These are phyloP conservation scores for Pycnonotus jocosus DNA, from an alignment of 2,113 vertebrate species.

Conservation along the genomic window DNA sequence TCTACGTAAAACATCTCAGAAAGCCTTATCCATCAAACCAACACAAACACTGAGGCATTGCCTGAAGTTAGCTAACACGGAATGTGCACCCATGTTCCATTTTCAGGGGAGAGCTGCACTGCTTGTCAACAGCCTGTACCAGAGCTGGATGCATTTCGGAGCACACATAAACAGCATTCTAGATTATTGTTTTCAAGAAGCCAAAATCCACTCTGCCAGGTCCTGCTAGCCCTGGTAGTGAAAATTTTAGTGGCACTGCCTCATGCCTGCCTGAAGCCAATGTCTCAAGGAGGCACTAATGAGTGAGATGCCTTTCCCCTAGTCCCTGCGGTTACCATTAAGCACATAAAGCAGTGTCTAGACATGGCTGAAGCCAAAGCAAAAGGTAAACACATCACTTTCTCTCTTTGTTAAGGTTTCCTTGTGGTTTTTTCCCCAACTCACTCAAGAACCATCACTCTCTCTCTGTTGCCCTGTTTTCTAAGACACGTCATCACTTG, in stretches of 20 bases:
- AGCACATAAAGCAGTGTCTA: neutral
- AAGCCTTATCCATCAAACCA: neutral
- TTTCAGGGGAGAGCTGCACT: neutral
- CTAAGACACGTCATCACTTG: conserved; percentile 51
- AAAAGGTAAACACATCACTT: conserved; percentile 40
- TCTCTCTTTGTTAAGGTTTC: conserved; percentile 25
- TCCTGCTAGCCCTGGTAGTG: neutral
- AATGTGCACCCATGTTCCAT: neutral
- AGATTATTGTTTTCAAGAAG: neutral
- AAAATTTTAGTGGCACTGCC: neutral
- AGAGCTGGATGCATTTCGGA: neutral
- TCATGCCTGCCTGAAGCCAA: neutral
- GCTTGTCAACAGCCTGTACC: neutral
- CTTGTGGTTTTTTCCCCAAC: conserved; percentile 20
- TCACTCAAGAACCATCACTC: conserved; percentile 12
- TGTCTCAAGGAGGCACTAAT: neutral
- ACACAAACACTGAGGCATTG: neutral
- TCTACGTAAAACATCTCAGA: neutral
- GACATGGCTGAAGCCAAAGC: conserved; percentile 17
- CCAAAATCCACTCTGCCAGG: neutral
- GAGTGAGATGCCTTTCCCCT: neutral
- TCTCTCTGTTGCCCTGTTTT: conserved; percentile 33
- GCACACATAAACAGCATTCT: rapidly evolving
- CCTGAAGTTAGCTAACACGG: neutral
- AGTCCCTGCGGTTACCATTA: neutral